A percentile compares a stretch with the other conserved stretches of the same genome.
phyloP scores from a whole-genome alignment of 2,797 vertebrate genomes.

The Sebastes jordani region DNA sequence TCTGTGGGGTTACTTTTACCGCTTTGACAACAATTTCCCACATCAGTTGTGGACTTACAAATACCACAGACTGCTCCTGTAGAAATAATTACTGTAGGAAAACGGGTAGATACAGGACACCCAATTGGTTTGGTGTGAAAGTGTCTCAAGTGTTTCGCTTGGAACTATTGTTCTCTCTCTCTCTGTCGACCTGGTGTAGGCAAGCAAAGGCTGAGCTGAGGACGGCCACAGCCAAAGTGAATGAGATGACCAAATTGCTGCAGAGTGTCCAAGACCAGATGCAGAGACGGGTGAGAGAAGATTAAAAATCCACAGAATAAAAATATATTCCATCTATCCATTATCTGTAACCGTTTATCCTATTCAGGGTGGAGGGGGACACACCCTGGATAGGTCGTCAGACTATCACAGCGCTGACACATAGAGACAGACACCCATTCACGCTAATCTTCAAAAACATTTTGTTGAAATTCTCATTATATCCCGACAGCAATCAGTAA shows the following conservation, averaged over 20 bases:
- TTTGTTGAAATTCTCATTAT: too few species aligned
- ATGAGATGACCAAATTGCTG: conserved; percentile 86
- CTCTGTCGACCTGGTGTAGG: conserved; percentile 67
- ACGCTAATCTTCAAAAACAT: too few species aligned
- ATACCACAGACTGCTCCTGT: too few species aligned
- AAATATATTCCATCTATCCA: neutral
- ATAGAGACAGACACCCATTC: too few species aligned
- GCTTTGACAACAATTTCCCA: neutral
- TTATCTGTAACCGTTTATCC: too few species aligned
- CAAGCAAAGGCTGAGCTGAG: conserved; percentile 88
- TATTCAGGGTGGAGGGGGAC: too few species aligned
- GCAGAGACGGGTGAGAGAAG: conserved; percentile 84
- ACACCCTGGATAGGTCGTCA: too few species aligned
- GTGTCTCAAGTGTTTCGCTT: neutral
- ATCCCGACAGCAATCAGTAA: too few species aligned
- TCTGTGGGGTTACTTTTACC: neutral
- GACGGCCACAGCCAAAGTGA: conserved; percentile 84
- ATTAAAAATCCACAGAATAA: neutral
- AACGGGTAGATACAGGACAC: too few species aligned
- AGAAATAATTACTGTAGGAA: neutral
- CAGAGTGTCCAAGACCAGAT: conserved; percentile 86
- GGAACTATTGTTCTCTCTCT: neutral
- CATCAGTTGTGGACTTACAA: neutral
- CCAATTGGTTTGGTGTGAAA: neutral
- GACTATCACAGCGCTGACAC: too few species aligned